These are phyloP conservation scores for Trachelus tabidus DNA, from an alignment of 2,888 invertebrate species.

Conservation along the genomic window DNA sequence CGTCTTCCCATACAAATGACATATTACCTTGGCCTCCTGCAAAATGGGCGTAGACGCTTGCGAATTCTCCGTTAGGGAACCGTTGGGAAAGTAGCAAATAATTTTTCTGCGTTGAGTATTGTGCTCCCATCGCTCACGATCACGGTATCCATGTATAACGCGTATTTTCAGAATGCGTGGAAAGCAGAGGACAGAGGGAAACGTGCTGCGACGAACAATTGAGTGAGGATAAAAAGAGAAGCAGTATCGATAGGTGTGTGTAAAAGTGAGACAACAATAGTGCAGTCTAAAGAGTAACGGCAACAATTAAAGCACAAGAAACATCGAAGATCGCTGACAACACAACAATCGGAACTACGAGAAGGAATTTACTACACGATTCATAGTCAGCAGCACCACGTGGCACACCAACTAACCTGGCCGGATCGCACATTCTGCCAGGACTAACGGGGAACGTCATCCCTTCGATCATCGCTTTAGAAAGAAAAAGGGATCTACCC, in stretches of 20 bases:
- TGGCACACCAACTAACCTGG: not conserved
- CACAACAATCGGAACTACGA: not conserved
- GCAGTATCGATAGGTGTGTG: not conserved
- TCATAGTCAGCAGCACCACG: not conserved
- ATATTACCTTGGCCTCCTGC: not conserved
- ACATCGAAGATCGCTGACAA: not conserved
- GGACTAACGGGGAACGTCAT: not conserved
- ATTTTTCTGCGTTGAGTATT: not conserved
- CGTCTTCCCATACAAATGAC: not conserved
- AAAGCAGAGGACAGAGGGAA: not conserved
- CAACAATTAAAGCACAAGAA: not conserved
- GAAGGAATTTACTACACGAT: not conserved
- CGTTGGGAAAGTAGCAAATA: not conserved
- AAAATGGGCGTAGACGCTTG: not conserved
- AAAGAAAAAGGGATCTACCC: constrained; percentile 27
- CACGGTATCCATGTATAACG: not conserved
- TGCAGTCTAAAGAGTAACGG: not conserved
- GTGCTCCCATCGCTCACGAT: not conserved
- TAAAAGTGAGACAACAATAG: not conserved
- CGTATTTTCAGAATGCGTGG: not conserved
- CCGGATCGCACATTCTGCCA: not conserved
- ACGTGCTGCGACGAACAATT: not conserved
- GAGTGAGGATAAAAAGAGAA: not conserved
- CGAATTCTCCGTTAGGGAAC: not conserved
- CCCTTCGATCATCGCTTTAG: constrained; percentile 23